Conservation (phyloP, 2,113 vertebrate genomes). For the Oenanthe oenanthe region DNA sequence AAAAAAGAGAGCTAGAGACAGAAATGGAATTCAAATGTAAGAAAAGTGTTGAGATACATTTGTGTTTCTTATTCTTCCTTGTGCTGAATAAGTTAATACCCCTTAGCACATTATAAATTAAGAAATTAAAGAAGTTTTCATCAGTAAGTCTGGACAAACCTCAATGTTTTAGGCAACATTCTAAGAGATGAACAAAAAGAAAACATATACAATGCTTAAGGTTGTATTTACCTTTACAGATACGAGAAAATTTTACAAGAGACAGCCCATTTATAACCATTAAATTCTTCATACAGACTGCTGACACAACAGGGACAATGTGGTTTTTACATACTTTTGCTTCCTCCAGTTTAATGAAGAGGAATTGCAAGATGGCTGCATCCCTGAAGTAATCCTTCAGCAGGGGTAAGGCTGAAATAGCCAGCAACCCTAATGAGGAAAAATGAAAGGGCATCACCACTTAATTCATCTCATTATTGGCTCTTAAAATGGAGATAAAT, state of each 20-base stretch:
- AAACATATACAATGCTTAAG: background rate
- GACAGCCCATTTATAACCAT: conserved; percentile 46
- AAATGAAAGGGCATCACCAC: conserved; percentile 54
- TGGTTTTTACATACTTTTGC: conserved; percentile 61
- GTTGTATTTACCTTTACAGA: background rate
- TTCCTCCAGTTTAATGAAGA: conserved; percentile 65
- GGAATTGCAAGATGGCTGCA: conserved; percentile 43
- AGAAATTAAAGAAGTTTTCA: background rate
- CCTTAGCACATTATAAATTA: background rate
- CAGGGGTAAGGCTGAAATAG: conserved; percentile 4
- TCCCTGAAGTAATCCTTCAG: conserved; percentile 54
- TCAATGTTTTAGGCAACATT: background rate
- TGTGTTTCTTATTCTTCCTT: background rate
- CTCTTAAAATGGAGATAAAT: conserved; percentile 64
- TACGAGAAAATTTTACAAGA: background rate
- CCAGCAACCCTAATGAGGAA: conserved; percentile 57
- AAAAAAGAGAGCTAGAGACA: background rate
- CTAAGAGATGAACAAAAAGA: background rate
- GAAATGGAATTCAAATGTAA: background rate
- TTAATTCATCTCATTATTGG: conserved; percentile 53
- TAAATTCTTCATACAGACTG: conserved; percentile 24
- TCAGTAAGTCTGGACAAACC: background rate
- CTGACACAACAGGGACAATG: conserved; percentile 57
- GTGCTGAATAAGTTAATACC: background rate
- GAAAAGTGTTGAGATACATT: background rate